Percentiles rank a stretch among this genome's conserved stretches.
These are phyloP conservation scores for Pristis pectinata DNA, from an alignment of 2,797 vertebrate genomes.

Conservation along the genomic window DNA sequence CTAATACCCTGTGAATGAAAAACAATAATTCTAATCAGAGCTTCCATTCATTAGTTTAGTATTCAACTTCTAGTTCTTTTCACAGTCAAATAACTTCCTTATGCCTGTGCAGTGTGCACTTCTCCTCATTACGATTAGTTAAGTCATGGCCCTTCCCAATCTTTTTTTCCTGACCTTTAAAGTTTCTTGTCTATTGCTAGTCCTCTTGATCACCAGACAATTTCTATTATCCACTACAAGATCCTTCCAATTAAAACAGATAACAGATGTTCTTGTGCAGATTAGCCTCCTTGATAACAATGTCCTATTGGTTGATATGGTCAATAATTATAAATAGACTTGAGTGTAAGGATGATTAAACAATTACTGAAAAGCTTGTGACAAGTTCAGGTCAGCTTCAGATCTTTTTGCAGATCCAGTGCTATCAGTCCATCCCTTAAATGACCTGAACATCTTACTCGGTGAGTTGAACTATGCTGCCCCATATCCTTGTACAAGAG, in stretches of 20 bases:
- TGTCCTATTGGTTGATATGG: neutral
- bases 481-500: neutral
- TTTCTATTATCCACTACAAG: neutral
- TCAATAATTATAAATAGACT: neutral
- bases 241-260: neutral
- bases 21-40: neutral
- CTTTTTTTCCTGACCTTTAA: neutral
- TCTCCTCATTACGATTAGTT: neutral
- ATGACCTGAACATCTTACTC: neutral
- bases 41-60: neutral
- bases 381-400: neutral
- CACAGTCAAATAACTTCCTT: neutral
- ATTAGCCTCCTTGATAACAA: neutral
- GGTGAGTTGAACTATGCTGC: neutral
- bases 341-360: neutral
- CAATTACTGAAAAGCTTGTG: neutral
- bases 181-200: neutral
- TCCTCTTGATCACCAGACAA: neutral
- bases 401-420: neutral
- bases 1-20: neutral
- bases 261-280: neutral
- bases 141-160: neutral
- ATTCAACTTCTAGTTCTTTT: neutral
- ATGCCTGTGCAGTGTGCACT: neutral
- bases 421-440: neutral